phyloP scores from a whole-genome alignment of 2,113 vertebrate species.

The Ophthalmolycus amberensis region DNA sequence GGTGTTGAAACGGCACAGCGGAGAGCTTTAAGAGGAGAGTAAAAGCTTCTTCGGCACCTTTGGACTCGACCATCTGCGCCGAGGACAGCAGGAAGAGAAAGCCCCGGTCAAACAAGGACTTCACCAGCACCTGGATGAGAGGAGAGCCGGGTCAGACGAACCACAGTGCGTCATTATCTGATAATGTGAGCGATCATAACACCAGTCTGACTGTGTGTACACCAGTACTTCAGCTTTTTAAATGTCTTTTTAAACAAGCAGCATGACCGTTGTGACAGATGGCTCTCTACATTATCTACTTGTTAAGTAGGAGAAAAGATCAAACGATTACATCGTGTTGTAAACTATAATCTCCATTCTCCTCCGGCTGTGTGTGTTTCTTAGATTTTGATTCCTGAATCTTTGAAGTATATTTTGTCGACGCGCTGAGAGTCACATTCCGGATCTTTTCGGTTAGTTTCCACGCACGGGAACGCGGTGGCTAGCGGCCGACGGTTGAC shows the following conservation, averaged over 20 bases:
- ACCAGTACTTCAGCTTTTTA: background rate
- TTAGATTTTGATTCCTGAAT: background rate
- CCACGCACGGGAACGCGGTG: background rate
- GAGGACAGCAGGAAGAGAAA: constrained; percentile 94
- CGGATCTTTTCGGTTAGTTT: background rate
- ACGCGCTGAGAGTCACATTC: background rate
- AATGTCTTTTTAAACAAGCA: background rate
- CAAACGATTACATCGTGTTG: background rate
- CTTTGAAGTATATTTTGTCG: background rate
- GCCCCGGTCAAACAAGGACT: constrained; percentile 90
- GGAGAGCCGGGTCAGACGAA: constrained; percentile 30
- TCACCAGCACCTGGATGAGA: constrained; percentile 90
- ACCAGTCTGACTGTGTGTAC: background rate
- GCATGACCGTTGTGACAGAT: background rate
- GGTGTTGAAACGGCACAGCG: constrained; percentile 47
- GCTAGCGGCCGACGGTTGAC: constrained; percentile 31
- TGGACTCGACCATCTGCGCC: constrained; percentile 89
- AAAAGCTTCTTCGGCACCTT: constrained; percentile 81
- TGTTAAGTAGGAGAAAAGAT: background rate
- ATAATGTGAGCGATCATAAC: background rate
- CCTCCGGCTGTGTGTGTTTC: background rate
- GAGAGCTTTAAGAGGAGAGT: constrained; percentile 25
- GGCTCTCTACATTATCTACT: background rate
- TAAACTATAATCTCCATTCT: background rate
- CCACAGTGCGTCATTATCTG: background rate